phyloP scores from a whole-genome alignment of 2,888 invertebrate species.

The Frankliniella fusca region DNA sequence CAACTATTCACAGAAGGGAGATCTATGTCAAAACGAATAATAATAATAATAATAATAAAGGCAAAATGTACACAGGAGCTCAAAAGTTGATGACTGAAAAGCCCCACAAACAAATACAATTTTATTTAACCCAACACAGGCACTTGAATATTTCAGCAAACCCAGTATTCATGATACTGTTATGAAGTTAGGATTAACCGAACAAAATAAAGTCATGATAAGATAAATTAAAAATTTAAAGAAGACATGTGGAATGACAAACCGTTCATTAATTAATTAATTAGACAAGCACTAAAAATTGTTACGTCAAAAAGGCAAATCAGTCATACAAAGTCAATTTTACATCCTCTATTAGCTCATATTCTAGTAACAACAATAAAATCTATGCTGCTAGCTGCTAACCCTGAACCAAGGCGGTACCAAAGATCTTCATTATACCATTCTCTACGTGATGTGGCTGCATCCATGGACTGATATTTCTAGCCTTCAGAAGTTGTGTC shows the following conservation, averaged over 20 bases:
- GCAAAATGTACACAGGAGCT: too few species aligned
- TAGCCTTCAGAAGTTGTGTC: conserved; percentile 9
- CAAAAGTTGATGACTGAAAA: neutral
- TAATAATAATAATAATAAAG: too few species aligned
- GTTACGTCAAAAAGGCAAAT: neutral
- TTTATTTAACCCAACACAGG: neutral
- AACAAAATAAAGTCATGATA: neutral
- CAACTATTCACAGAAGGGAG: neutral
- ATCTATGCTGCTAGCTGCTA: neutral
- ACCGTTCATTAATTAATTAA: neutral
- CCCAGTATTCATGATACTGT: neutral
- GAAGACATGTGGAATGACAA: neutral
- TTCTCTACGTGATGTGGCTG: neutral
- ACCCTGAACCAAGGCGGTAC: neutral
- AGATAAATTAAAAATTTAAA: neutral
- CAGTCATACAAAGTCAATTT: neutral
- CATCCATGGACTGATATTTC: neutral
- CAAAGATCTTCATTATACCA: neutral
- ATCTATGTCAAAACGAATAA: too few species aligned
- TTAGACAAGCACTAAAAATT: neutral
- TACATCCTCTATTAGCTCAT: neutral
- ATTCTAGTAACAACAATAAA: neutral
- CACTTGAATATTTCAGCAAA: neutral
- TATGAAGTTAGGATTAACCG: neutral
- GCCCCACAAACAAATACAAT: neutral